Base-by-base conservation (phyloP, 2,113 vertebrate genomes). In the Oncorhynchus kisutch region DNA sequence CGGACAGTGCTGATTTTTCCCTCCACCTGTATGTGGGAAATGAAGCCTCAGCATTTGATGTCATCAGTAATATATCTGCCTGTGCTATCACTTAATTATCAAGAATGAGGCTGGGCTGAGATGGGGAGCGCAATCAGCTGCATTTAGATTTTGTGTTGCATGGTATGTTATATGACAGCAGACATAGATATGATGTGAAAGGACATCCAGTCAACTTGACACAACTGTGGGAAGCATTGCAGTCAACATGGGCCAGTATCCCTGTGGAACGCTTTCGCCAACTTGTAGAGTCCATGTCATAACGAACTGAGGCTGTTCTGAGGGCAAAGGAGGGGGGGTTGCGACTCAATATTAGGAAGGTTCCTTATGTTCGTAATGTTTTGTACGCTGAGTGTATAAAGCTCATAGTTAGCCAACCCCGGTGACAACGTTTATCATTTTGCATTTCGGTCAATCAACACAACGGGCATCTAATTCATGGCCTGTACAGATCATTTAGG, bases 21-120 rank as follows among this genome's bases (percentile, higher is more conserved):
- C 9, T 45, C 39, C 39, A 45, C 39, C 39, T 54, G 3, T 16
- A 60, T 25, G 14, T 76, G 13, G 80, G 82, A 90, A 89, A 91
- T 88, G 81, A 91, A 84, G 76, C 75, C 73, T 74, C 76, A 51
- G 79, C 77, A 76, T 89, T 86, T 85, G 89, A 90, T 83, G 81
- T 78, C 78, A 82, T 80, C 59, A 12, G 78, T 82, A 84, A 86
- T 85, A 82, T 86, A 83, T 87, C 78, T 70, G 79, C 87, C 86
- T 76, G 73, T 77, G 78, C 78, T 87, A 84, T 79, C 67, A 49
- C 81, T 90, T 92, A 85, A 91, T 91, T 91, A 90, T 77, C 69
- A 45, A 11, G 39, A 9, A 45, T 45, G 66, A 76, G 79, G 84
- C 7, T 74, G 39, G 73, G 73, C 64, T 29, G 86, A 34, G 67